Evolutionary conservation across 2,888 invertebrate species (phyloP).

Genomic region (Drosophila anceps): DNA sequence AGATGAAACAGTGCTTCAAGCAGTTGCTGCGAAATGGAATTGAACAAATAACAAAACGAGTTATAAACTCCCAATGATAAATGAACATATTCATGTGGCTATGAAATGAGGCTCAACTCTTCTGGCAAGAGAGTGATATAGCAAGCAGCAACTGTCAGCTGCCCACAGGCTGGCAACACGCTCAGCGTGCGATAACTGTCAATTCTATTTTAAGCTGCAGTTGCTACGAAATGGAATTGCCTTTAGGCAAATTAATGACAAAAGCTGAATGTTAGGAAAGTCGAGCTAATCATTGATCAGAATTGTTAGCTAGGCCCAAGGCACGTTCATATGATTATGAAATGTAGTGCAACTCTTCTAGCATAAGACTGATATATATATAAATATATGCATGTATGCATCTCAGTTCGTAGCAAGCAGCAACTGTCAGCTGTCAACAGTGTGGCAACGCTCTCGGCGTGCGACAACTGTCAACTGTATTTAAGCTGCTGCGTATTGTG

Average conservation of each 20-base stretch:
- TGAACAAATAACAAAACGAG: not conserved
- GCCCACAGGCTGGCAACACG: no score
- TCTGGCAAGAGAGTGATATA: no score
- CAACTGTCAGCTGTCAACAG: constrained; percentile 21
- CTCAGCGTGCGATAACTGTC: no score
- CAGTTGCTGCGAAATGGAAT: no score
- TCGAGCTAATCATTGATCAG: not conserved
- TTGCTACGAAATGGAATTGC: no score
- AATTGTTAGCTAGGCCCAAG: not conserved
- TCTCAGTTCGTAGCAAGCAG: constrained; percentile 21
- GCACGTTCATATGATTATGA: not conserved
- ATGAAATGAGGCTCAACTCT: not conserved
- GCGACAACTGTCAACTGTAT: constrained; percentile 5
- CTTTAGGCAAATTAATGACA: not conserved
- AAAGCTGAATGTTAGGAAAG: not conserved
- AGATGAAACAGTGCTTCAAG: no score
- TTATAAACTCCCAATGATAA: no score
- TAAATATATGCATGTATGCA: not conserved
- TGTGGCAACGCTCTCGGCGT: constrained; percentile 10
- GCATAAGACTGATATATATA: not conserved
- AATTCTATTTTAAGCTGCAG: no score
- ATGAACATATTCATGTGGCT: not conserved
- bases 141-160: no score
- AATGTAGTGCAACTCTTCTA: not conserved
- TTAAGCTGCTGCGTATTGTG: not conserved